phyloP scores from a whole-genome alignment of 2,797 vertebrate genomes.

The Neosilurus mollespiculum region DNA sequence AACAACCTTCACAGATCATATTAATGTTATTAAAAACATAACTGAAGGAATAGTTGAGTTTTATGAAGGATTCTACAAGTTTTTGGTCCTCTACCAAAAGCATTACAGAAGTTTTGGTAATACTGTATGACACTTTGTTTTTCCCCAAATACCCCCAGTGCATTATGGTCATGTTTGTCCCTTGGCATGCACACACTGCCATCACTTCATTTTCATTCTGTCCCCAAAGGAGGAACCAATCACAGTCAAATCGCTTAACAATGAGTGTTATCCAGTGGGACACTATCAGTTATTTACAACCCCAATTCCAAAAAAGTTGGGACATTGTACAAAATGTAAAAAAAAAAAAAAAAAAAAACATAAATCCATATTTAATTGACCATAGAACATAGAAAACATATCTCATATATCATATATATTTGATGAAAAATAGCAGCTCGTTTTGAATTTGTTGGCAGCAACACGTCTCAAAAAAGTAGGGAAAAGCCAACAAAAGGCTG shows the following conservation, averaged over 20 bases:
- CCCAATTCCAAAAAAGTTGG: too few relatives aligned
- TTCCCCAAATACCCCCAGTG: neutral
- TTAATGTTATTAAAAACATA: neutral
- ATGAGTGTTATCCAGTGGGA: neutral
- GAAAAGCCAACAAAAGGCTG: too few relatives aligned
- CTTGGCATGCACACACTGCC: conserved; percentile 9
- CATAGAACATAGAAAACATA: too few relatives aligned
- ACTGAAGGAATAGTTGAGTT: neutral
- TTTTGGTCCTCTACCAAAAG: neutral
- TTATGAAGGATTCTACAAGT: neutral
- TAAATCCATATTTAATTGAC: too few relatives aligned
- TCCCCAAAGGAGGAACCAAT: conserved; percentile 44
- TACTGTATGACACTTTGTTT: neutral
- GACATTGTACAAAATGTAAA: too few relatives aligned
- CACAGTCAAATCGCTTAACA: neutral
- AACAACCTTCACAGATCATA: neutral
- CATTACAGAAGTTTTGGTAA: neutral
- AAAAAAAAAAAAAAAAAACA: too few relatives aligned
- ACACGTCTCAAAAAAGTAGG: too few relatives aligned
- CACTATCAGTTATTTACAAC: too few relatives aligned
- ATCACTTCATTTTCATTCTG: conserved; percentile 31
- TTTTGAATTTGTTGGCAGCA: too few relatives aligned
- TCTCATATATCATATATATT: too few relatives aligned
- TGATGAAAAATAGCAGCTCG: too few relatives aligned
- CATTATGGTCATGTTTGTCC: conserved; percentile 16